phyloP scores from a whole-genome alignment of 2,113 vertebrate genomes.

The Gymnogyps californianus region DNA sequence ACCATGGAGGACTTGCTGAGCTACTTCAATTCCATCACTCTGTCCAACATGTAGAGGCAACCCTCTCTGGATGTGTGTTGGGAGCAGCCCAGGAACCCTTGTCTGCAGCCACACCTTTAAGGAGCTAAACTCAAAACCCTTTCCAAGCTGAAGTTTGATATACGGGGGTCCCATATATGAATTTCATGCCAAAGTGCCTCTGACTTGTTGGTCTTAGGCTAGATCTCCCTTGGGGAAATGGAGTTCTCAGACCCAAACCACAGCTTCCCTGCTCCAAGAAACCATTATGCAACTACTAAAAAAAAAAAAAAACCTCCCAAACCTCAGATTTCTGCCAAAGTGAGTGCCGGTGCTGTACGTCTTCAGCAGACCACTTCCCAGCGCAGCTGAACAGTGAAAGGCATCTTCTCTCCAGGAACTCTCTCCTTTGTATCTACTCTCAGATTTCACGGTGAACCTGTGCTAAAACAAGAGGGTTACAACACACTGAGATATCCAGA shows the following conservation, averaged over 20 bases:
- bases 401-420: not conserved
- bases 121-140: not conserved
- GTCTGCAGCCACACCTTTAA: not conserved
- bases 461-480: not conserved
- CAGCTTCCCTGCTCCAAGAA: not conserved
- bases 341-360: fast-evolving
- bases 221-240: not conserved
- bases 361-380: not conserved
- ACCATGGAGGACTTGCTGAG: constrained; percentile 35
- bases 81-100: not conserved
- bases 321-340: not conserved
- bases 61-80: fast-evolving
- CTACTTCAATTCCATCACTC: constrained; percentile 47
- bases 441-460: not conserved
- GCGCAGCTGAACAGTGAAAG: not conserved
- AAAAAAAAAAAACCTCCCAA: not conserved
- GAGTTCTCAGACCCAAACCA: not conserved
- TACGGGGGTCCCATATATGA: no score
- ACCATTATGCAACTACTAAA: not conserved
- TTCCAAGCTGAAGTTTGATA: not conserved
- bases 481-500: fast-evolving
- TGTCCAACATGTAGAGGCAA: not conserved
- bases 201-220: fast-evolving
- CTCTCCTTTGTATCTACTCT: not conserved
- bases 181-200: not conserved